Evolutionary conservation across 2,797 vertebrate species (phyloP), one percentile per base, ranked within the genome.

Genomic region (Helostoma temminkii): DNA sequence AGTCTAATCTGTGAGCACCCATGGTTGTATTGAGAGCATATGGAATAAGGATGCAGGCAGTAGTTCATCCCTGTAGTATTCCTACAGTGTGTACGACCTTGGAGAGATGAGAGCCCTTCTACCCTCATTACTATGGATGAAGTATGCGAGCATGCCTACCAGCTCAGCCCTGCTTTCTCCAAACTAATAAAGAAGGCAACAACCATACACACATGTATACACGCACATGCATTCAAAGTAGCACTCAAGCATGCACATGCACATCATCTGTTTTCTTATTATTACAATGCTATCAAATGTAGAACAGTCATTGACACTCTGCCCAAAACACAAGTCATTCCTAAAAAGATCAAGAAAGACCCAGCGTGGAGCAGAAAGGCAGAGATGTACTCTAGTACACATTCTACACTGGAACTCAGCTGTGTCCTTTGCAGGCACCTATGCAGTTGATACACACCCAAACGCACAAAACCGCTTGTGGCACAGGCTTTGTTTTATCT

Each of bases 111-210:
- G 58, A 87, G 76, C 39, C 58, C 74, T 81, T 80, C 67, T 45
- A 81, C 76, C 74, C 89, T 90, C 84, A 92, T 93, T 91, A 90
- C 86, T 85, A 91, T 93, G 88, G 85, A 90, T 80, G 82, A 81
- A 71, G 82, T 71, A 10, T 80, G 79, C 52, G 70, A 74, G 63
- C 58, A 63, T 75, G 83, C 74, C 79, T 79, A 77, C 62, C 61
- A 36, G 60, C 74, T 76, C 59, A 57, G 19, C 58, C 67, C 5
- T 62, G 52, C 55, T 78, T 54, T 39, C 75, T 37, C 70, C 71
- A n/a, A 83, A 73, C 66, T 39, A 74, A 77, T 56, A 57, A 43
- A 76, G 45, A 43, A 76, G 42, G 49, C 49, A 74, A 52, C 37
- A 34, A 24, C 21, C 9, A 12, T 26, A 66, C 53, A 67, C 22